Conservation (phyloP, 1,140 invertebrate genomes). For the Chymomyza costata region DNA sequence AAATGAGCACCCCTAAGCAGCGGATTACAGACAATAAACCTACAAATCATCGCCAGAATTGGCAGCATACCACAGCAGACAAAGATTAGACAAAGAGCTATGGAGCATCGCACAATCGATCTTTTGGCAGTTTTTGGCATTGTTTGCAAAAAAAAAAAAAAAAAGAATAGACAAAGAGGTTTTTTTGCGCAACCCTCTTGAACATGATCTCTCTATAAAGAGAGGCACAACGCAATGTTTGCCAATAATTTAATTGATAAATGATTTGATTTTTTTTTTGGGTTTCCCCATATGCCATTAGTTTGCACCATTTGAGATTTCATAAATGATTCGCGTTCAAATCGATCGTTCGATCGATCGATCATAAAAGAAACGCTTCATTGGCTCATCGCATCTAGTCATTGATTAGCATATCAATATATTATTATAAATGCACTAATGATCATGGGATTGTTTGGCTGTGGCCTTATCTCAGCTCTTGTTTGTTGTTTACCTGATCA, state of each 20-base stretch:
- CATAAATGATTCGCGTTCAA: background rate
- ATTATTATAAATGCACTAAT: slow-evolving; percentile 60
- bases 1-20: slow-evolving; percentile 18
- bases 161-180: slow-evolving; percentile 16
- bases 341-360: slow-evolving; percentile 33
- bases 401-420: slow-evolving; percentile 69
- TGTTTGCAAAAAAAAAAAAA: slow-evolving; percentile 14
- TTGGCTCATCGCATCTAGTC: slow-evolving; percentile 10
- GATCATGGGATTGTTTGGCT: slow-evolving; percentile 61
- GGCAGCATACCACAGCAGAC: slow-evolving; percentile 56
- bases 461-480: slow-evolving; percentile 12
- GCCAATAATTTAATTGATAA: slow-evolving; percentile 75
- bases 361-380: slow-evolving; percentile 44
- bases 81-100: slow-evolving; percentile 16
- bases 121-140: slow-evolving; percentile 55
- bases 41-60: slow-evolving; percentile 68
- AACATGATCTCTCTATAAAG: slow-evolving; percentile 22
- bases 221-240: slow-evolving; percentile 67
- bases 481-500: slow-evolving; percentile 19
- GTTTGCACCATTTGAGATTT: background rate
- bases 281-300: no score
- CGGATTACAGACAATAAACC: slow-evolving; percentile 54
- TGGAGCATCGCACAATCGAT: slow-evolving; percentile 58
- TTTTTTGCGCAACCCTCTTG: slow-evolving; percentile 24
- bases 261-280: slow-evolving; percentile 73